Conservation (phyloP, 2,113 vertebrate genomes). For the Mobula hypostoma region DNA sequence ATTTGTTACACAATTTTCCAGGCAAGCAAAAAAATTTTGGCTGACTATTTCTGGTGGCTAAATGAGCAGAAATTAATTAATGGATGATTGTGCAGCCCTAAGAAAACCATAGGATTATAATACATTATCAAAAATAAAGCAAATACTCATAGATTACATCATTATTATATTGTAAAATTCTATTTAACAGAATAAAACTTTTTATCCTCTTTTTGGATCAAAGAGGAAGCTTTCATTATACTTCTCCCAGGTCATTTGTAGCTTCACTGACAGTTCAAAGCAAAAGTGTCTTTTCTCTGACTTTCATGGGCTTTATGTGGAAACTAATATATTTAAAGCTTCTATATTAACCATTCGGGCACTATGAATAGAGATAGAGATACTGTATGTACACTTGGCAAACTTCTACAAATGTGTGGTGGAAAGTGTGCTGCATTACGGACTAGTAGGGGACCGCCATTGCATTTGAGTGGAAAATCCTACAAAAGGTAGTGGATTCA, state of each 20-base stretch:
- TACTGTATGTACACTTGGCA: not conserved
- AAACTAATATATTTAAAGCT: constrained; percentile 23
- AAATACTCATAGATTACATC: not conserved
- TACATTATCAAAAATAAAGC: not conserved
- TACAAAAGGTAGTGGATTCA: too few relatives aligned
- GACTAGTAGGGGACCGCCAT: too few relatives aligned
- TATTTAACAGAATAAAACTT: not conserved
- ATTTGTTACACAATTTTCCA: not conserved
- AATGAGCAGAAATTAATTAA: not conserved
- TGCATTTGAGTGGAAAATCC: too few relatives aligned
- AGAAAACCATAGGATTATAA: not conserved
- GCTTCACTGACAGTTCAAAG: constrained; percentile 9
- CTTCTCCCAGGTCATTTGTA: not conserved
- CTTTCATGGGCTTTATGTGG: not conserved
- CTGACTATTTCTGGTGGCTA: not conserved
- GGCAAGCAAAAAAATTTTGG: not conserved
- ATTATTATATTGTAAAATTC: not conserved
- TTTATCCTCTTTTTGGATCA: not conserved
- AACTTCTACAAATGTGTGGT: too few relatives aligned
- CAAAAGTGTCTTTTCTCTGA: not conserved
- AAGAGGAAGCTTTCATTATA: not conserved
- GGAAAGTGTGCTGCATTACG: too few relatives aligned
- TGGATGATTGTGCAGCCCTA: not conserved
- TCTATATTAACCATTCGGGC: not conserved
- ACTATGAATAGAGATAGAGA: not conserved